Conservation (phyloP, 2,113 vertebrate species). For the Anarhynchus alexandrinus region DNA sequence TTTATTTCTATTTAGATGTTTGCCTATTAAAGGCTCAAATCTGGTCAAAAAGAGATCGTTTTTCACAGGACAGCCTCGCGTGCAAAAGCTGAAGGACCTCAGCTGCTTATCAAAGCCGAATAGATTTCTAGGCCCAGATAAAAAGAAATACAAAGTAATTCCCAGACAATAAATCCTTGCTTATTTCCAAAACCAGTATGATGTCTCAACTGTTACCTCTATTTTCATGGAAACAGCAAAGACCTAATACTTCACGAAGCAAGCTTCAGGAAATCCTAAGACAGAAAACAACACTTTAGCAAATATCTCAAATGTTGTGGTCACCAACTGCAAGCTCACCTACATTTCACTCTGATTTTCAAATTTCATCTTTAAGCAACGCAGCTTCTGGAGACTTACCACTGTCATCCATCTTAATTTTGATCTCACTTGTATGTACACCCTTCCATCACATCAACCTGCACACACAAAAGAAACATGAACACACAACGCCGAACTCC, state of each 20-base stretch:
- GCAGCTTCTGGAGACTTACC: not conserved
- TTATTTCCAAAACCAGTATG: not conserved
- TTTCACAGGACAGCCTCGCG: not conserved
- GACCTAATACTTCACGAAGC: not conserved
- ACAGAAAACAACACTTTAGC: not conserved
- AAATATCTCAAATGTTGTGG: not conserved
- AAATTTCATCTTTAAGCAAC: not conserved
- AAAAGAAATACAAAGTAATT: not conserved
- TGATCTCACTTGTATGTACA: not conserved
- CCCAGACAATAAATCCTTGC: not conserved
- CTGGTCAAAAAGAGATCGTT: not conserved
- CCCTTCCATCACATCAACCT: not conserved
- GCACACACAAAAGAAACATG: not conserved
- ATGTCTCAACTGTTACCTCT: not conserved
- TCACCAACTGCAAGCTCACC: not conserved
- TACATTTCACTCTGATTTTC: not conserved
- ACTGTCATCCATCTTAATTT: not conserved
- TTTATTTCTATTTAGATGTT: not conserved
- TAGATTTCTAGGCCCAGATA: not conserved
- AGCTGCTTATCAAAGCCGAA: not conserved
- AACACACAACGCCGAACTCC: not conserved
- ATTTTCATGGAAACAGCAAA: not conserved
- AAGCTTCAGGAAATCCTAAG: not conserved
- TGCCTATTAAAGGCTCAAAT: not conserved
- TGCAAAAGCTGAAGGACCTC: not conserved